These are phyloP conservation scores for Periophthalmodon schlosseri DNA, from an alignment of 2,113 vertebrate genomes.

Conservation along the genomic window DNA sequence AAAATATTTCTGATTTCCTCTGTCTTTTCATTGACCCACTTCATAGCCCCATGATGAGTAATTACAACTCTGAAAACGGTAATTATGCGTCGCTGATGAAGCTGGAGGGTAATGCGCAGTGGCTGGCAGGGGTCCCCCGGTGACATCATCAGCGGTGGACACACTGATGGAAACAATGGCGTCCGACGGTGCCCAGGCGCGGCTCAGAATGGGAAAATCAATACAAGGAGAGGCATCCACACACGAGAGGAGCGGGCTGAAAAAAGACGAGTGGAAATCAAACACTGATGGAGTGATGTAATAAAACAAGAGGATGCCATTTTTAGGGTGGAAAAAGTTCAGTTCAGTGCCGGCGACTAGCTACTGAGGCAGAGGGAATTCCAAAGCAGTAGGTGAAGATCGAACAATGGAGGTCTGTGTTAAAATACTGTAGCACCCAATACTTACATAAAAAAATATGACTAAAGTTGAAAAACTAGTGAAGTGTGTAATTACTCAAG, in stretches of 20 bases:
- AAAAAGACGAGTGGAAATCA: slow-evolving; percentile 58
- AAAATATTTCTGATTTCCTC: background rate
- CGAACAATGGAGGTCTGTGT: background rate
- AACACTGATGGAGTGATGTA: slow-evolving; percentile 60
- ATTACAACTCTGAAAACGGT: slow-evolving; percentile 63
- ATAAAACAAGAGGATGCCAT: slow-evolving; percentile 52
- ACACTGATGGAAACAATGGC: slow-evolving; percentile 61
- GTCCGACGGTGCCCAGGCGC: slow-evolving; percentile 47
- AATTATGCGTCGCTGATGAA: slow-evolving; percentile 76
- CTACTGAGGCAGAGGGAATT: background rate
- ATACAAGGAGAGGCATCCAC: slow-evolving; percentile 54
- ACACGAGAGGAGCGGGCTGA: slow-evolving; percentile 43
- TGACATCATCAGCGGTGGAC: slow-evolving; percentile 55
- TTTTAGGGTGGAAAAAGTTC: slow-evolving; percentile 42
- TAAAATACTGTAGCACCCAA: no score
- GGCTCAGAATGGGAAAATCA: slow-evolving; percentile 63
- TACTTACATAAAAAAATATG: no score
- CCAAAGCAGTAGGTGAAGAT: background rate
- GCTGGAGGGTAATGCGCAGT: slow-evolving; percentile 30
- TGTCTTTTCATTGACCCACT: no score
- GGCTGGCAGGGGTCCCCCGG: slow-evolving; percentile 48
- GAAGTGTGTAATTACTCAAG: no score
- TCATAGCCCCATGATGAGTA: slow-evolving; percentile 47
- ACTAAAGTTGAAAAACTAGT: no score
- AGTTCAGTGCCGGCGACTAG: slow-evolving; percentile 11